Conservation (phyloP, 2,113 vertebrate species). For the Melanerpes formicivorus region DNA sequence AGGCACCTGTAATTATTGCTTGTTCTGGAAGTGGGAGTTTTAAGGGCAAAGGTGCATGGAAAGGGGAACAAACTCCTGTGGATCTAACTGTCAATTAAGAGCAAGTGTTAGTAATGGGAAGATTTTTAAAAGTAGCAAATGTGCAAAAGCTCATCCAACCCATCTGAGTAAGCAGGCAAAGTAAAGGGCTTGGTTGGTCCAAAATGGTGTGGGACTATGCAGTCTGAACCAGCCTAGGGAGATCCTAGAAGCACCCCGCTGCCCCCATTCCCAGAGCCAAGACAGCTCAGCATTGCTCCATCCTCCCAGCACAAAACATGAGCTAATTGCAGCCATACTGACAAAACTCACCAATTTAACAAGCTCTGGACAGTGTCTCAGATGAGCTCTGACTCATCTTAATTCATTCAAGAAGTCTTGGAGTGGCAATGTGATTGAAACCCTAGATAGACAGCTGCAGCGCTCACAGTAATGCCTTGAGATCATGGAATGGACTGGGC, state of each 20-base stretch:
- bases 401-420: background rate
- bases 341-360: background rate
- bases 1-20: conserved; percentile 25
- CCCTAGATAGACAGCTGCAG: background rate
- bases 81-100: conserved; percentile 6
- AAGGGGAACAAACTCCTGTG: background rate
- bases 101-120: conserved; percentile 10
- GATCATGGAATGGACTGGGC: too few relatives aligned
- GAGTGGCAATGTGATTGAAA: background rate
- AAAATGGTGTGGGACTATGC: background rate
- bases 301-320: background rate
- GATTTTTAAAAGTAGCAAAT: background rate
- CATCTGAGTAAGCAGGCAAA: conserved; percentile 27
- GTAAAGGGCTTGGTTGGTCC: background rate
- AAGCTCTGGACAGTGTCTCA: background rate
- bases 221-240: background rate
- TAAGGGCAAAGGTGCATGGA: conserved; percentile 34
- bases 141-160: conserved; percentile 24
- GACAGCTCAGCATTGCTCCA: background rate
- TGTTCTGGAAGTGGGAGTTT: background rate
- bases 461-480: background rate
- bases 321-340: background rate
- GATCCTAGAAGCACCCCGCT: background rate
- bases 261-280: background rate
- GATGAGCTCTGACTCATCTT: background rate